A percentile compares a stretch with the other conserved stretches of the same genome.
Conservation (phyloP, 30 jellyfish, hydroid and myxozoan genomes). For the Aurelia coerulea region DNA sequence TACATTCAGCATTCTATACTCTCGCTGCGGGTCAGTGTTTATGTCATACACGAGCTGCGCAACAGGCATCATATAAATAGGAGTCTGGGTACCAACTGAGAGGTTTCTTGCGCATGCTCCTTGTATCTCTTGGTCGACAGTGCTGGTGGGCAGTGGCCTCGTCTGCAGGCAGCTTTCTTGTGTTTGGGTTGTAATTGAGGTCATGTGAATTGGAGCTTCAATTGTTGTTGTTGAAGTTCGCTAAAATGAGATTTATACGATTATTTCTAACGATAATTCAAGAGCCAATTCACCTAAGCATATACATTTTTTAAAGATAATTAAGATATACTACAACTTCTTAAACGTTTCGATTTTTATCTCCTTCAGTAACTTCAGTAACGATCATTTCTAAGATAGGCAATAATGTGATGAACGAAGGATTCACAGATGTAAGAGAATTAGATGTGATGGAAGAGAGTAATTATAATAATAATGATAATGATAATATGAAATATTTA, state of each 20-base stretch:
- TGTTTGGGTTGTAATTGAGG: constrained; percentile 84
- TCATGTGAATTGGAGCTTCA: constrained; percentile 66
- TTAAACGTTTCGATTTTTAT: too few relatives aligned
- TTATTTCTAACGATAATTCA: neutral
- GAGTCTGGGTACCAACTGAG: constrained; percentile 96
- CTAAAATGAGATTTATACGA: neutral
- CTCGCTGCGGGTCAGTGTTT: constrained; percentile 59
- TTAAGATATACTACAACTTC: too few relatives aligned
- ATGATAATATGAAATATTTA: too few relatives aligned
- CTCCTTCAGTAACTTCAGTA: too few relatives aligned
- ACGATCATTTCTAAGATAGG: neutral
- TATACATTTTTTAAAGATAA: too few relatives aligned
- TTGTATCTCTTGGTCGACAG: constrained; percentile 47
- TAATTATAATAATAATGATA: too few relatives aligned
- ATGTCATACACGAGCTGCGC: constrained; percentile 78
- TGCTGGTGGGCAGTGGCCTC: constrained; percentile 53
- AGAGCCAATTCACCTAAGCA: too few relatives aligned
- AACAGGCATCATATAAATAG: constrained; percentile 85
- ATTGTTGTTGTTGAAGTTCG: constrained; percentile 18
- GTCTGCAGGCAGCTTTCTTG: constrained; percentile 83
- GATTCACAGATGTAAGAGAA: too few relatives aligned
- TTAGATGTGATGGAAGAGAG: too few relatives aligned
- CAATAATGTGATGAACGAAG: neutral
- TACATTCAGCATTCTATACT: constrained; percentile 56
- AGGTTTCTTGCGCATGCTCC: constrained; percentile 69